These are phyloP conservation scores for Pseudomyrmex sp. DNA, from an alignment of 1,140 invertebrate species.

Conservation along the genomic window DNA sequence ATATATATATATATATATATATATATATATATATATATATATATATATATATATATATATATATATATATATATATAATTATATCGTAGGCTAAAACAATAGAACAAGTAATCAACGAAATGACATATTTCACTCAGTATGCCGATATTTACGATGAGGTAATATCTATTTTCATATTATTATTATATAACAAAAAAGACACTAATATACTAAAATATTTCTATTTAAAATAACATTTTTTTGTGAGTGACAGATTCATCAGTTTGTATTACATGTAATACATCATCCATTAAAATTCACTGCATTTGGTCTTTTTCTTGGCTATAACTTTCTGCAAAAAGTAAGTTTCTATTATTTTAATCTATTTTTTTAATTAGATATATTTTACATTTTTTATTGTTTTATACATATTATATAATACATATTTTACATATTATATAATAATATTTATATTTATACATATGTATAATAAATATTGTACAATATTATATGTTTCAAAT, in stretches of 20 bases:
- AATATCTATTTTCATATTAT: background rate
- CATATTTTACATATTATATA: too few relatives aligned
- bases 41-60: too few relatives aligned
- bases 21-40: background rate
- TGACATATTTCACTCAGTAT: conserved; percentile 12
- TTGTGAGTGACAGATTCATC: background rate
- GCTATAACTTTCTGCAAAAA: background rate
- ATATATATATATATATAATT: background rate
- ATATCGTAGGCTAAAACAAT: conserved; percentile 32
- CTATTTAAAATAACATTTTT: background rate
- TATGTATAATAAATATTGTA: too few relatives aligned
- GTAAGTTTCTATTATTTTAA: conserved; percentile 4
- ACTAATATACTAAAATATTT: background rate
- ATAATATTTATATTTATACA: too few relatives aligned
- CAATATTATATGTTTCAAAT: too few relatives aligned
- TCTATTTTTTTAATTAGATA: too few relatives aligned
- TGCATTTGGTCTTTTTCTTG: conserved; percentile 28
- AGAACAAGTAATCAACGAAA: background rate
- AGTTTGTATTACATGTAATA: conserved; percentile 21
- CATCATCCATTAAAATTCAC: conserved; percentile 12
- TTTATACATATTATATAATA: too few relatives aligned
- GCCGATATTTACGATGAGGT: background rate
- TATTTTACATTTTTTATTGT: too few relatives aligned
- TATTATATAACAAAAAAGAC: background rate
- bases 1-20: too few relatives aligned